Evolutionary conservation across 2,797 vertebrate genomes (phyloP).

Genomic region (Darevskia nairensis): DNA sequence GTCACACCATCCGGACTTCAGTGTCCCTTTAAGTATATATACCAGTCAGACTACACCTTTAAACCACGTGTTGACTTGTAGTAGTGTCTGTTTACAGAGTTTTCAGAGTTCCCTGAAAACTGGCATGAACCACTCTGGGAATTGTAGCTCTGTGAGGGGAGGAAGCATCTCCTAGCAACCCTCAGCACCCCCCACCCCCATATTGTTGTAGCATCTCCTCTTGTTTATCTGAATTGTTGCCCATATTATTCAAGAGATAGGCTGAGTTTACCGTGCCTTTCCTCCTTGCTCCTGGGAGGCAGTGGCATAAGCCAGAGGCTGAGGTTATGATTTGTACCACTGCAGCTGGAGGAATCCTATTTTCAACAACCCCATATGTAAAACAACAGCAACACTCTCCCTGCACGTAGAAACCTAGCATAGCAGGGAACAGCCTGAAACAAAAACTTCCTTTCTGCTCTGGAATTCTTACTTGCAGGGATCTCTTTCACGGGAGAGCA

Average conservation of each 20-base stretch:
- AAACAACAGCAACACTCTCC: background rate
- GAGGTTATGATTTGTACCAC: background rate
- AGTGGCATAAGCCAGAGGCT: no score
- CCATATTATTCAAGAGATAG: background rate
- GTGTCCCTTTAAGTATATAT: no score
- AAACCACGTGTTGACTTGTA: no score
- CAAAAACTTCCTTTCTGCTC: background rate
- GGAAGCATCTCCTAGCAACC: no score
- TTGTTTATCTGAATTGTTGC: no score
- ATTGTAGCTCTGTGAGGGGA: no score
- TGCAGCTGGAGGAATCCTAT: background rate
- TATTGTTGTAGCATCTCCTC: background rate
- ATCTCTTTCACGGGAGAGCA: background rate
- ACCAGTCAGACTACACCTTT: no score
- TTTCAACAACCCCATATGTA: background rate
- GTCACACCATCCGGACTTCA: no score
- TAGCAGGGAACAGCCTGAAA: background rate
- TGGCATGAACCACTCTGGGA: no score
- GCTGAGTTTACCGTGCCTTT: background rate
- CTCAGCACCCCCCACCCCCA: no score
- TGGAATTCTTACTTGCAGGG: background rate
- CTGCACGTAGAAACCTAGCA: background rate
- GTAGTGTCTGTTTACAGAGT: no score
- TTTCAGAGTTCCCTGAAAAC: no score
- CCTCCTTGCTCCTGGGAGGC: background rate